Evolutionary conservation across 2,797 vertebrate species (phyloP).

Genomic region (Hydrophis major): DNA sequence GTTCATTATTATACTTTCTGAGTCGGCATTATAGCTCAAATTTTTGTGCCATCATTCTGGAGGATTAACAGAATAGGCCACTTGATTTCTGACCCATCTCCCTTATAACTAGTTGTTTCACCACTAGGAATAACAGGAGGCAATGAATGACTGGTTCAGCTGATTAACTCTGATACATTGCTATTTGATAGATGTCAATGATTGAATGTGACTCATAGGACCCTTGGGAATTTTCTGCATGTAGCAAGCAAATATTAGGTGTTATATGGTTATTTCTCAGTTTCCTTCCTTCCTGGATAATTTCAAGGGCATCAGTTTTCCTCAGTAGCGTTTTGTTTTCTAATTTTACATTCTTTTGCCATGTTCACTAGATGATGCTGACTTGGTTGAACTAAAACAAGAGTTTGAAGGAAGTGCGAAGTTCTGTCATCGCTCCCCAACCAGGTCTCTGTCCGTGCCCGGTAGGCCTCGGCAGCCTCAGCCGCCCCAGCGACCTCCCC

Average conservation of each 20-base stretch:
- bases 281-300: background rate
- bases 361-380: conserved; percentile 64
- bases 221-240: background rate
- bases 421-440: conserved; percentile 59
- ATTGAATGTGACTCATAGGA: background rate
- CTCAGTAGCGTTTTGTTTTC: background rate
- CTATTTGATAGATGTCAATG: background rate
- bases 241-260: background rate
- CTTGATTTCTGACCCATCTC: background rate
- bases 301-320: rapidly evolving
- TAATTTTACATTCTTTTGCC: background rate
- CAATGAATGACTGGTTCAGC: background rate
- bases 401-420: conserved; percentile 66
- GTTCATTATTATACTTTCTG: background rate
- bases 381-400: conserved; percentile 58
- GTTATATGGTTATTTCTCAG: background rate
- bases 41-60: background rate
- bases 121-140: background rate
- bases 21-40: background rate
- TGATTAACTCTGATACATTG: background rate
- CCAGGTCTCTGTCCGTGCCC: conserved; percentile 77
- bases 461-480: conserved; percentile 66
- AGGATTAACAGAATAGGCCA: background rate
- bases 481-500: conserved; percentile 75
- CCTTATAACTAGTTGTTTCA: background rate